A percentile compares a stretch with the other conserved stretches of the same genome.
Evolutionary conservation across 2,113 vertebrate genomes (phyloP).

Genomic region (Rissa tridactyla): DNA sequence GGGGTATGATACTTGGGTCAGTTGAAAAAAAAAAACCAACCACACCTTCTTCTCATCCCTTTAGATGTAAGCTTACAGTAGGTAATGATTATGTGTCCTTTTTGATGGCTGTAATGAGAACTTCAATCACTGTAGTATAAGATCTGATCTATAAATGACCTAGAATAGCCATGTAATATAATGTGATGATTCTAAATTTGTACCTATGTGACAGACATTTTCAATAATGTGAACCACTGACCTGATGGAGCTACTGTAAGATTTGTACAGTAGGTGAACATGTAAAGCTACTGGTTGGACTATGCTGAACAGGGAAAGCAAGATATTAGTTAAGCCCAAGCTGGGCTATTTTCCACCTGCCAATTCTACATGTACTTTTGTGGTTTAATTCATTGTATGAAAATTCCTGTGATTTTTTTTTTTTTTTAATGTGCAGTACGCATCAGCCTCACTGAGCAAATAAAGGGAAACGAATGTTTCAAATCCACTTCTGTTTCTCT

Average conservation of each 20-base stretch:
- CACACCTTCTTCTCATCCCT: slow-evolving; percentile 73
- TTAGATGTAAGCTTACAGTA: slow-evolving; percentile 82
- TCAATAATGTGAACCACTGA: slow-evolving; percentile 88
- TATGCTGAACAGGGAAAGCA: slow-evolving; percentile 77
- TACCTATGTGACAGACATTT: slow-evolving; percentile 88
- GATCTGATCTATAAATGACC: slow-evolving; percentile 94
- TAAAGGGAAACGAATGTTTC: slow-evolving; percentile 98
- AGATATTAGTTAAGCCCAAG: slow-evolving; percentile 82
- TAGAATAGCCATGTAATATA: slow-evolving; percentile 97
- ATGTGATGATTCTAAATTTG: slow-evolving; percentile 91
- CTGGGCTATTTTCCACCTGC: slow-evolving; percentile 88
- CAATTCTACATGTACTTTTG: slow-evolving; percentile 94
- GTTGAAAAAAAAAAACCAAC: slow-evolving; percentile 42
- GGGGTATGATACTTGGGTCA: slow-evolving; percentile 66
- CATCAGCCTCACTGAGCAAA: slow-evolving; percentile 98
- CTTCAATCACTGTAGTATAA: slow-evolving; percentile 91
- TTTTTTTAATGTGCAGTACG: slow-evolving; percentile 90
- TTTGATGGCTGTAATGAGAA: slow-evolving; percentile 90
- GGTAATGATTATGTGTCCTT: slow-evolving; percentile 93
- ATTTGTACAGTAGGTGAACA: slow-evolving; percentile 80
- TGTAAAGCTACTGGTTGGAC: slow-evolving; percentile 87
- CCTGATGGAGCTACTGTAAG: slow-evolving; percentile 87
- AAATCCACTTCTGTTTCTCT: slow-evolving; percentile 78
- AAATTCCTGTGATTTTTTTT: slow-evolving; percentile 92
- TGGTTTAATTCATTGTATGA: slow-evolving; percentile 96